These are phyloP conservation scores for Pteropus alecto DNA, from an alignment of 2,113 vertebrate genomes.

Conservation along the genomic window DNA sequence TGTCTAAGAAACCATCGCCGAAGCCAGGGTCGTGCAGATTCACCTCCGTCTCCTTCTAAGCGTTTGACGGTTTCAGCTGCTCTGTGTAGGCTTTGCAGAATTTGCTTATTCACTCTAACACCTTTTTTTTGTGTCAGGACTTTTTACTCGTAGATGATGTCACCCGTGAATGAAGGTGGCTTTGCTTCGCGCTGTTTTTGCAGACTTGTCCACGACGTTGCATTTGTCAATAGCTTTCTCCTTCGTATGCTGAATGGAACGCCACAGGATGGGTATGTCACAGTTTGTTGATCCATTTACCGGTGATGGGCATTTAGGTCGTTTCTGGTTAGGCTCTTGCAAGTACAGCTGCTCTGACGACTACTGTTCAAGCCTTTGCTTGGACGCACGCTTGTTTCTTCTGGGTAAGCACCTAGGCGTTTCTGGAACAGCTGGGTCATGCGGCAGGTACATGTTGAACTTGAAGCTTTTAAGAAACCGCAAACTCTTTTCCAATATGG, in stretches of 20 bases:
- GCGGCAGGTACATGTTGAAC: background rate
- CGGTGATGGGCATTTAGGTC: background rate
- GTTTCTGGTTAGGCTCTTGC: background rate
- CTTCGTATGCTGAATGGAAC: background rate
- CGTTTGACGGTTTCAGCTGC: background rate
- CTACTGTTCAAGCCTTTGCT: background rate
- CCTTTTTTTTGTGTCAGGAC: background rate
- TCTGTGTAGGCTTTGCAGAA: background rate
- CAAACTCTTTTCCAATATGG: background rate
- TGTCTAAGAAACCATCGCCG: background rate
- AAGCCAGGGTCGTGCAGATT: background rate
- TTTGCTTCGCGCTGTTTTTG: background rate
- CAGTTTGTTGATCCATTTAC: background rate
- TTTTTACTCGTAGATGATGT: background rate
- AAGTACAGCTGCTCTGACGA: background rate
- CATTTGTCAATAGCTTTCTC: background rate
- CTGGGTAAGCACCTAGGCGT: background rate
- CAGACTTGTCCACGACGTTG: background rate
- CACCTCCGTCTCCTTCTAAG: background rate
- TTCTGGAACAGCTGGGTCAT: background rate
- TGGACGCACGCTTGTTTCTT: background rate
- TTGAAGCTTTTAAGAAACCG: background rate
- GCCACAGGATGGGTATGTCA: background rate
- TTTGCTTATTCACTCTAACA: background rate
- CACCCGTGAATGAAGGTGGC: background rate